Evolutionary conservation across 2,888 invertebrate species (phyloP).

Genomic region (Scotopteryx bipunctaria): DNA sequence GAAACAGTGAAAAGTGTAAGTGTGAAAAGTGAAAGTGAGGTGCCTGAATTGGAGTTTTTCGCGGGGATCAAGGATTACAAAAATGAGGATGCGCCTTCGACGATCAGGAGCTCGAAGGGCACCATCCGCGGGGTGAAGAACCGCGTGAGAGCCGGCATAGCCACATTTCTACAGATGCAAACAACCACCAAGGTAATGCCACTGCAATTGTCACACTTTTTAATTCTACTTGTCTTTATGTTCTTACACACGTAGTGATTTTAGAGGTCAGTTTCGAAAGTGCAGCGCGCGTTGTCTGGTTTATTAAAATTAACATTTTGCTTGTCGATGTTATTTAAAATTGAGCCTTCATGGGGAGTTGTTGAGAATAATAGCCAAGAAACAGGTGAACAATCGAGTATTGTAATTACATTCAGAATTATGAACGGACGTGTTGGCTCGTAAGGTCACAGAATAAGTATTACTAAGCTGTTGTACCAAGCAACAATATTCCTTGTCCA

Average conservation of each 20-base stretch:
- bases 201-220: constrained; percentile 48
- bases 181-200: constrained; percentile 88
- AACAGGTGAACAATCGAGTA: constrained; percentile 60
- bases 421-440: constrained; percentile 54
- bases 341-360: constrained; percentile 63
- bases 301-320: constrained; percentile 58
- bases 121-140: constrained; percentile 97
- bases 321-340: constrained; percentile 50
- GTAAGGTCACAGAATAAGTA: constrained; percentile 19
- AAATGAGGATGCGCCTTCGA: constrained; percentile 85
- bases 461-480: constrained; percentile 38
- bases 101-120: constrained; percentile 95
- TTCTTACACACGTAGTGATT: constrained; percentile 70
- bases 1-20: constrained; percentile 74
- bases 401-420: constrained; percentile 66
- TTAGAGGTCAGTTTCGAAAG: constrained; percentile 80
- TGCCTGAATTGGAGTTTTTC: constrained; percentile 87
- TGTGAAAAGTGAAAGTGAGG: constrained; percentile 73
- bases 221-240: constrained; percentile 50
- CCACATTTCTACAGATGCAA: constrained; percentile 95
- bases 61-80: constrained; percentile 91
- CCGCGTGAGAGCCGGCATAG: constrained; percentile 96
- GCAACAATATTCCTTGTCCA: constrained; percentile 54
- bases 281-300: constrained; percentile 58
- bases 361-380: constrained; percentile 54